phyloP scores from a whole-genome alignment of 2,113 vertebrate species.

The Larimichthys polyactis region DNA sequence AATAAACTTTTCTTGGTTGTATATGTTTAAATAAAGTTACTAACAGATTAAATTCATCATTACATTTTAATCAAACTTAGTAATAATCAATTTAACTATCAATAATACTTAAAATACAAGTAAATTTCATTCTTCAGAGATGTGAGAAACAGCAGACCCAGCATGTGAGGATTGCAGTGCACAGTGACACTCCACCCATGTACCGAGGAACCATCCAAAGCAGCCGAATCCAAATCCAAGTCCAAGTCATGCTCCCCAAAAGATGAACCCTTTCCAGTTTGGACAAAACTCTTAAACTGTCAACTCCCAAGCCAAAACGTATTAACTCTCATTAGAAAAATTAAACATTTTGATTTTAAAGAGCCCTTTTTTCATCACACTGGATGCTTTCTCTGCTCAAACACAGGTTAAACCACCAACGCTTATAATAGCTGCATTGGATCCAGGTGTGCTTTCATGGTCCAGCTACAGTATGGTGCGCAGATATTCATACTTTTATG shows the following conservation, averaged over 20 bases:
- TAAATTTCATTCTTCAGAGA: too few relatives aligned
- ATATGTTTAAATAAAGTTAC: too few relatives aligned
- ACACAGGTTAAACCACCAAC: neutral
- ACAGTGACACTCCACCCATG: too few relatives aligned
- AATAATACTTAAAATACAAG: too few relatives aligned
- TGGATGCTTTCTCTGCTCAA: neutral
- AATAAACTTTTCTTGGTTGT: too few relatives aligned
- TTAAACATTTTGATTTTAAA: neutral
- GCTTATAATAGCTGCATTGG: neutral
- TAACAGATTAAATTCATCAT: too few relatives aligned
- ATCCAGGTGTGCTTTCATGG: neutral
- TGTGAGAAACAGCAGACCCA: too few relatives aligned
- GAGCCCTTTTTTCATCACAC: neutral
- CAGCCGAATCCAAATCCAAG: too few relatives aligned
- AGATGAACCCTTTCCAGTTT: neutral
- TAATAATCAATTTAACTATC: too few relatives aligned
- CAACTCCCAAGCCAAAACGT: neutral
- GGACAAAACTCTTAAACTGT: neutral
- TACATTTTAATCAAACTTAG: too few relatives aligned
- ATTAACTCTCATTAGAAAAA: neutral
- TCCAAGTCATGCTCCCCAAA: neutral
- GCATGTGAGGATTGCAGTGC: too few relatives aligned
- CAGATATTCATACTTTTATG: neutral
- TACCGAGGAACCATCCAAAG: too few relatives aligned
- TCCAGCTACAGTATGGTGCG: neutral